phyloP scores from a whole-genome alignment of 2,888 invertebrate genomes.

The Amphipyra tragopoginis region DNA sequence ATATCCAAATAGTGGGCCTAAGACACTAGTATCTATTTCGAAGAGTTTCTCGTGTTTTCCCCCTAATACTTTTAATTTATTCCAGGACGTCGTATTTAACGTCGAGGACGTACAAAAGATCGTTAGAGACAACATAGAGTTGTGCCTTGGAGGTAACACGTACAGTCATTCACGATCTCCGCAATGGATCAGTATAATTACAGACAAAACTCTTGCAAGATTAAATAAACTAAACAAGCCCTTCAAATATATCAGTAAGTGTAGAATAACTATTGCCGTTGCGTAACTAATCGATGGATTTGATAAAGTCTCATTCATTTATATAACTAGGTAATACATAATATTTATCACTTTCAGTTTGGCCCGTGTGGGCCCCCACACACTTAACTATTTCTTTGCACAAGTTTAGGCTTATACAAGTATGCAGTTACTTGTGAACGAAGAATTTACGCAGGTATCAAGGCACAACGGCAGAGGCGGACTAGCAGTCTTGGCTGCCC shows the following conservation, averaged over 20 bases:
- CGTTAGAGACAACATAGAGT: conserved; percentile 93
- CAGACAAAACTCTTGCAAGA: conserved; percentile 93
- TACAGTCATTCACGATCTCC: conserved; percentile 88
- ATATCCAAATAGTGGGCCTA: no score
- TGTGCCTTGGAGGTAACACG: conserved; percentile 92
- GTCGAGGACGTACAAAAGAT: conserved; percentile 94
- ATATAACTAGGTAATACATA: no score
- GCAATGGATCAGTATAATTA: conserved; percentile 93
- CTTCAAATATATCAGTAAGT: conserved; percentile 93
- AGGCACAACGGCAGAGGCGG: no score
- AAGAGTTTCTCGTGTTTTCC: neutral
- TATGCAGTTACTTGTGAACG: no score
- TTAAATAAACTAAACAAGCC: conserved; percentile 94
- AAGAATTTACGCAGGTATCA: no score
- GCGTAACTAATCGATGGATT: neutral
- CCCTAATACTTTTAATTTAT: conserved; percentile 12
- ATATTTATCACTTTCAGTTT: no score
- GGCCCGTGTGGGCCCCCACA: no score
- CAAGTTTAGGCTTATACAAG: no score
- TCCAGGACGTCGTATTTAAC: conserved; percentile 88
- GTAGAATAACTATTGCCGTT: neutral
- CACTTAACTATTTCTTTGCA: no score
- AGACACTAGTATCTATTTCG: no score
- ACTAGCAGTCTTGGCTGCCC: no score
- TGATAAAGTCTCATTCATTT: no score